Conservation (phyloP, 1,140 invertebrate species). For the Sitophilus oryzae region DNA sequence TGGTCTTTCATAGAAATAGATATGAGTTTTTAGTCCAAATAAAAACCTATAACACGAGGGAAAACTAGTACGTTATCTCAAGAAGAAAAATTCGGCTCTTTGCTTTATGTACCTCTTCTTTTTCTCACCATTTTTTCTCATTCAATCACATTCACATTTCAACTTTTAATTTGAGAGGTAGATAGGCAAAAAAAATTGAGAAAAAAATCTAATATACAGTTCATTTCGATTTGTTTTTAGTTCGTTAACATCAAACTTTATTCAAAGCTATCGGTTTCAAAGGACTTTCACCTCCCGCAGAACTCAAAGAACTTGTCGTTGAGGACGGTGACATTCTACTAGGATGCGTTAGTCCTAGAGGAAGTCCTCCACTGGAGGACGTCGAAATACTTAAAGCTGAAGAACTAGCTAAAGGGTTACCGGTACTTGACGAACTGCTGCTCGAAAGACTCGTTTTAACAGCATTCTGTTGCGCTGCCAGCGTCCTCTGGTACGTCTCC, state of each 20-base stretch:
- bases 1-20: slow-evolving; percentile 33
- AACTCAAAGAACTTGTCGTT: slow-evolving; percentile 33
- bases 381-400: not conserved
- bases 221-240: too few relatives aligned
- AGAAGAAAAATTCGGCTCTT: not conserved
- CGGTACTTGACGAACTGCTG: slow-evolving; percentile 42
- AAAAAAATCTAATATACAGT: not conserved
- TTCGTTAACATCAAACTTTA: slow-evolving; percentile 51
- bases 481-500: slow-evolving; percentile 57
- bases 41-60: too few relatives aligned
- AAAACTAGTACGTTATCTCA: not conserved
- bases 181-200: slow-evolving; percentile 10
- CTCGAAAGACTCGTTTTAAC: slow-evolving; percentile 32
- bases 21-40: too few relatives aligned
- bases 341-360: slow-evolving; percentile 35
- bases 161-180: slow-evolving; percentile 14
- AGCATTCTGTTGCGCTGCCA: slow-evolving; percentile 41
- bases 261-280: slow-evolving; percentile 43
- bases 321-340: slow-evolving; percentile 38
- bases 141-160: not conserved
- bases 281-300: slow-evolving; percentile 40
- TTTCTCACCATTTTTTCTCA: too few relatives aligned
- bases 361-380: slow-evolving; percentile 28
- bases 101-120: not conserved
- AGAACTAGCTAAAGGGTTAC: not conserved